These are phyloP conservation scores for Listronotus bonariensis DNA, from an alignment of 1,140 invertebrate species.

Conservation along the genomic window DNA sequence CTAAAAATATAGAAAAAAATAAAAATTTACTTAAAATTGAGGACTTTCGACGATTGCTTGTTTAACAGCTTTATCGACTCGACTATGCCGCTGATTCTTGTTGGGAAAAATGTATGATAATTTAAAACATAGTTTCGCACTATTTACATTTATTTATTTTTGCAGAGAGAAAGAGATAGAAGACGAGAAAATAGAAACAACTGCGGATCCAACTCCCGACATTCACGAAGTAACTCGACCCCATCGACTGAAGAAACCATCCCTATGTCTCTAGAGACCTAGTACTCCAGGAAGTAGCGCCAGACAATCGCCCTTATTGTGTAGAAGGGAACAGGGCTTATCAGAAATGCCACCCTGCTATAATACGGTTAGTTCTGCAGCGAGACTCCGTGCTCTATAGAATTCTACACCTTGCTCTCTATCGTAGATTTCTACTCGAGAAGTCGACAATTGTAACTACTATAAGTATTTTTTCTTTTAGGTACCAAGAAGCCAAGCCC, in stretches of 20 bases:
- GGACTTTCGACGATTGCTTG: no score
- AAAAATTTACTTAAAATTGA: no score
- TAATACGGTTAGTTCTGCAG: constrained; percentile 48
- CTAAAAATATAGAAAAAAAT: no score
- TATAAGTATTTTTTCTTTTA: constrained; percentile 3
- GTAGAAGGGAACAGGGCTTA: constrained; percentile 40
- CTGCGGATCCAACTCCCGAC: constrained; percentile 13
- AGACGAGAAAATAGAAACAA: constrained; percentile 50
- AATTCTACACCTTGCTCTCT: no score
- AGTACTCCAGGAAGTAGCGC: constrained; percentile 47
- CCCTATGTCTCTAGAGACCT: constrained; percentile 57
- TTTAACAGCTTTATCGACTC: no score
- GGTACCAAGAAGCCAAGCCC: constrained; percentile 16
- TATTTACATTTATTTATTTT: neutral
- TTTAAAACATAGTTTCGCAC: neutral
- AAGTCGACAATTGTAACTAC: no score
- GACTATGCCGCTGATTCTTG: no score
- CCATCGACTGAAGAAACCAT: constrained; percentile 51
- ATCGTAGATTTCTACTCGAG: no score
- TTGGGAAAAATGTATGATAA: no score
- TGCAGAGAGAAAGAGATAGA: constrained; percentile 64
- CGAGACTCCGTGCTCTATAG: no score
- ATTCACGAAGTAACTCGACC: constrained; percentile 40
- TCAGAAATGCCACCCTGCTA: constrained; percentile 58
- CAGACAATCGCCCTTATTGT: constrained; percentile 42